Evolutionary conservation across 2,888 invertebrate species (phyloP), one percentile per base, ranked within the genome.

Genomic region (Dolichopus griseipennis): DNA sequence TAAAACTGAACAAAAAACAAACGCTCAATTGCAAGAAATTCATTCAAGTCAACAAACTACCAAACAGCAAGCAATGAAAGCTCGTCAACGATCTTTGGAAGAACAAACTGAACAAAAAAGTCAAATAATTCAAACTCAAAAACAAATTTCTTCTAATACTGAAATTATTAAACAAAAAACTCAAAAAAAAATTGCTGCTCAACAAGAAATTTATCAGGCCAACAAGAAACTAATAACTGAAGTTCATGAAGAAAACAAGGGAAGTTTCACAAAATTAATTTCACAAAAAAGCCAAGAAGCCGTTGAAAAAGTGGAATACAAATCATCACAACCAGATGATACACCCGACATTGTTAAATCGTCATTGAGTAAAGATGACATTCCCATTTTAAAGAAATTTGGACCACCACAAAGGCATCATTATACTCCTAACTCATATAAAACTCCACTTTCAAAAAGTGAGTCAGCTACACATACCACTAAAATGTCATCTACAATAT

Each of bases 281-380:
- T 69, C 70, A 12, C 67, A 70, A 64, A 68, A 70, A 37, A 66
- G 69, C 7, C 70, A 70, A 61, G 70, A 72, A 34, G 43, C 66
- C 15, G 27, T 68, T 18, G 69, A 64, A 10, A 43, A 41, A 22
- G 61, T 66, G 69, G 69, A 71, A 8, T 80, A 78, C 69, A 80
- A 78, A 66, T 79, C 81, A 0, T 80, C 80, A 0, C 79, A 79
- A 2, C 80, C 80, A 0, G 64, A 75, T 9, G 79, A 81, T 65
- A 80, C 80, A 0, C 80, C 80, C 3, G 80, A 80, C 33, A 81
- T 80, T 20, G 80, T 80, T 0, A 80, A 80, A 68, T 80, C 80
- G 0, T 80, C 80, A 61, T 73, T 80, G 34, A 76, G 78, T 20
- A 79, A 79, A 69, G 80, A 76, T 62, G 77, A 80, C n/a, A 74